Base-by-base conservation (phyloP, 2,888 invertebrate genomes). In the Aquatica leii region DNA sequence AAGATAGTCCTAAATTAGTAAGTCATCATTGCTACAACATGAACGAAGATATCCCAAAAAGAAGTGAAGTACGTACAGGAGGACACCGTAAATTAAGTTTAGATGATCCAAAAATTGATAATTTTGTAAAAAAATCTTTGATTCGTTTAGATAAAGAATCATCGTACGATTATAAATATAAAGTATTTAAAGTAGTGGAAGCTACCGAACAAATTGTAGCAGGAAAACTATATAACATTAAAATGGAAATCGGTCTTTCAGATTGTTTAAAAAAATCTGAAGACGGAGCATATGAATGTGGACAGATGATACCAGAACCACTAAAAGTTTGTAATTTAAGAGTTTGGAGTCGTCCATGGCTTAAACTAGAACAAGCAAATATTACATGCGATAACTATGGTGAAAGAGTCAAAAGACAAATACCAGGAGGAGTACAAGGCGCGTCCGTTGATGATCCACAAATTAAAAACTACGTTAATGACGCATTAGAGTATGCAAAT, bases 261-360 rank as follows among this genome's bases (percentile, higher is more conserved):
- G 81, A 82, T 59, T 87, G 88, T 66, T 72, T 77, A 9, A 84
- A 82, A 67, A 52, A 35, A 17, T 73, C 72, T 34, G 71, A 73
- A 34, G 71, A 70, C 24, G 72, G 77, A 59, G 59, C 72, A 11
- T 71, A 72, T 15, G 69, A 69, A 1, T 71, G 73, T 34, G 65
- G 66, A 9, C 59, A 73, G 11, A 70, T 74, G 37, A 61, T 78
- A 37, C 71, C 78, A 18, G 68, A 77, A 0, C 72, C 73, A 17
- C 69, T 72, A 34, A 70, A 74, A n/a, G 64, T 72, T 1, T 88
- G 88, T 71, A 68, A 81, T 20, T 73, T 87, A 20, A 68, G 77
- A 46, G 80, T 87, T 24, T 88, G 87, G 87, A 85, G 86, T 53
- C 82, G 83, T 71, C 83, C 86, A 1, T 89, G 88, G 88, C 67